A percentile compares a stretch with the other conserved stretches of the same genome.
Conservation (phyloP, 2,113 vertebrate species). For the Solea solea region DNA sequence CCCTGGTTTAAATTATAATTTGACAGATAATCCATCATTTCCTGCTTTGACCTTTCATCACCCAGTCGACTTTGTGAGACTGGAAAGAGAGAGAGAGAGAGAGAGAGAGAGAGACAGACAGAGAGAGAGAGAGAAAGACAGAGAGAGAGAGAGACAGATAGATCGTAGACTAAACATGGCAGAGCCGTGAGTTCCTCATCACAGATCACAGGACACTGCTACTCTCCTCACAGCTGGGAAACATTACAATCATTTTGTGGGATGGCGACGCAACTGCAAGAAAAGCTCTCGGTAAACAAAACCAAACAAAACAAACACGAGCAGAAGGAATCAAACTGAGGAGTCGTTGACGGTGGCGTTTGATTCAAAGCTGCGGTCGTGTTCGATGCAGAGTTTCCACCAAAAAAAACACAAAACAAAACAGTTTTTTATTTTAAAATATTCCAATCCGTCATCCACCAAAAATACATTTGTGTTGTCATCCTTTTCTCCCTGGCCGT, state of each 20-base stretch:
- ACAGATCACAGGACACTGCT: background rate
- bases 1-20: too few species aligned
- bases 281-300: background rate
- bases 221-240: background rate
- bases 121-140: too few species aligned
- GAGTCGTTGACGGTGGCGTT: too few species aligned
- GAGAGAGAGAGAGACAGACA: too few species aligned
- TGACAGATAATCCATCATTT: too few species aligned
- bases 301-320: background rate
- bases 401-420: background rate
- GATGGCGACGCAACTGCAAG: background rate
- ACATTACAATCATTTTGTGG: background rate
- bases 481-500: background rate
- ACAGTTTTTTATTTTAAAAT: background rate
- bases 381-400: too few species aligned
- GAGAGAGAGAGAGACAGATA: background rate
- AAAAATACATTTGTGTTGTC: background rate
- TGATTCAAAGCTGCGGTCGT: too few species aligned
- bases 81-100: too few species aligned
- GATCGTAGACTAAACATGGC: background rate
- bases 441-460: background rate
- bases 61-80: too few species aligned
- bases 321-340: background rate
- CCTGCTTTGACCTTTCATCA: too few species aligned
- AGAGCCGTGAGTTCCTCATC: background rate